These are phyloP conservation scores for Anthonomus grandis DNA, from an alignment of 1,140 invertebrate genomes.

Conservation along the genomic window DNA sequence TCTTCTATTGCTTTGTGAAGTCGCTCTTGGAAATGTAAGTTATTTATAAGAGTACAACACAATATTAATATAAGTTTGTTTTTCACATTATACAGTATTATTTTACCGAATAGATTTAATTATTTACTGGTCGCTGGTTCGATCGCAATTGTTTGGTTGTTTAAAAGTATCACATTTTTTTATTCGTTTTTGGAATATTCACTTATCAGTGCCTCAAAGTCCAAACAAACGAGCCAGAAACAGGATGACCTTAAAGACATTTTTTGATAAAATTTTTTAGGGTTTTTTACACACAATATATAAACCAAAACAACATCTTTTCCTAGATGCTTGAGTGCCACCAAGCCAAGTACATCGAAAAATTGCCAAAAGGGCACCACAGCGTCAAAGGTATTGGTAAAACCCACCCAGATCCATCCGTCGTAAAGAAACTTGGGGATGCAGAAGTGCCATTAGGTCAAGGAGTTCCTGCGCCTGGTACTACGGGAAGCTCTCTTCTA, in stretches of 20 bases:
- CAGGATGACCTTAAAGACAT: not conserved
- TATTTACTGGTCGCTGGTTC: not conserved
- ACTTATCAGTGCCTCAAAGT: too few species aligned
- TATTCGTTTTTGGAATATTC: too few species aligned
- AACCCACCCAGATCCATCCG: slow-evolving; percentile 67
- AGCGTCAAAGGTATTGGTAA: slow-evolving; percentile 75
- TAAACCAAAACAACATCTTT: slow-evolving; percentile 20
- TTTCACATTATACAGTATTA: not conserved
- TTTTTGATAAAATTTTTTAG: not conserved
- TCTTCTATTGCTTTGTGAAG: slow-evolving; percentile 89
- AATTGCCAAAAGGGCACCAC: slow-evolving; percentile 73
- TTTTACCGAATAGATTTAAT: not conserved
- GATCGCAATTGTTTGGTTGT: not conserved
- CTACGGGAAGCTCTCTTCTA: slow-evolving; percentile 56
- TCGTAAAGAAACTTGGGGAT: slow-evolving; percentile 50
- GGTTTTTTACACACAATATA: too few species aligned
- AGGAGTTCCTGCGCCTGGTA: slow-evolving; percentile 38
- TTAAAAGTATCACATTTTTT: too few species aligned
- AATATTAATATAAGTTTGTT: not conserved
- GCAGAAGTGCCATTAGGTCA: slow-evolving; percentile 77
- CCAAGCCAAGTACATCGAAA: slow-evolving; percentile 70
- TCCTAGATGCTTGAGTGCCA: slow-evolving; percentile 65
- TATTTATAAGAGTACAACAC: not conserved
- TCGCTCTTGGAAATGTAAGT: slow-evolving; percentile 90
- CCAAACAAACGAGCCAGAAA: too few species aligned